These are phyloP conservation scores for Ceyx cyanopectus DNA, from an alignment of 2,113 vertebrate genomes.

Conservation along the genomic window DNA sequence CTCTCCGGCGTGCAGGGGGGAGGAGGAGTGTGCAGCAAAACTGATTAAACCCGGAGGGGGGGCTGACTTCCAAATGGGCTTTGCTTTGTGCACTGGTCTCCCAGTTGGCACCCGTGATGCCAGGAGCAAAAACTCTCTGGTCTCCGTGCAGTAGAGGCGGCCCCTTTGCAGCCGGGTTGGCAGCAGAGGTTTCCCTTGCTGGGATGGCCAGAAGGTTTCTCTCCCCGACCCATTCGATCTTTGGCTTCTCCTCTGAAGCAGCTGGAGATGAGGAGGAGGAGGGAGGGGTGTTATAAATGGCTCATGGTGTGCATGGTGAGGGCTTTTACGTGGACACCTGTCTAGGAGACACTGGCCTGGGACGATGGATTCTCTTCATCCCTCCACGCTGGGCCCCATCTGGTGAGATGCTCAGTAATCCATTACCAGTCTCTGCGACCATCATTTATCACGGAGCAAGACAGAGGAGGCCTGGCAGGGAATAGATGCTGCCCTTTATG, in stretches of 20 bases:
- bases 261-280: background rate
- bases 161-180: background rate
- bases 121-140: accelerated
- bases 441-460: background rate
- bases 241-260: background rate
- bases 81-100: background rate
- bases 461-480: slow-evolving; percentile 15
- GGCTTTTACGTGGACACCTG: background rate
- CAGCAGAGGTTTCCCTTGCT: background rate
- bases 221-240: background rate
- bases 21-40: background rate
- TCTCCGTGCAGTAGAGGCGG: background rate
- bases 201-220: background rate
- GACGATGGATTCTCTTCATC: background rate
- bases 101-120: background rate
- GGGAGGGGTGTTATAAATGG: background rate
- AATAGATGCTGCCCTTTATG: slow-evolving; percentile 22
- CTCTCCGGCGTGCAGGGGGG: no score
- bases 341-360: background rate
- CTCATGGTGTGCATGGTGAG: background rate
- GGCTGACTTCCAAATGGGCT: background rate
- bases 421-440: background rate
- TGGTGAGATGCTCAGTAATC: slow-evolving; percentile 6
- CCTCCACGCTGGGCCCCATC: background rate
- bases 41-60: background rate